Evolutionary conservation across 2,113 vertebrate species (phyloP), one percentile per base, ranked within the genome.

Genomic region (Talpa occidentalis): DNA sequence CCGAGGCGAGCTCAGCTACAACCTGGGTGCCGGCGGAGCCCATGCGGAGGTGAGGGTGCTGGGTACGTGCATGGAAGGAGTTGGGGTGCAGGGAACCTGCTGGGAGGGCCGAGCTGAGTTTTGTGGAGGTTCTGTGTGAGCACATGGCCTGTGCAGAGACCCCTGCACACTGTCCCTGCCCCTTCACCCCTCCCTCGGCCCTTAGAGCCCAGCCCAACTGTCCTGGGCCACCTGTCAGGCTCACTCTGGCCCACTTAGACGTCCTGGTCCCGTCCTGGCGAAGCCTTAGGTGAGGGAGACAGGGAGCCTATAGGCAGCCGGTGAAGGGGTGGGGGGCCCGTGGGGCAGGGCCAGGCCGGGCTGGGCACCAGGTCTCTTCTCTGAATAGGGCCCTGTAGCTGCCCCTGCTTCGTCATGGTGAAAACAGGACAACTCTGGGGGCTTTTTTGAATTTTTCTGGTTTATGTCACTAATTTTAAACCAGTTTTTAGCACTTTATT

Each of bases 1-100:
- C 24, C 97, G 95, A 70, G 97, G 95, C 12, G 97, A 98, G 60
- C 98, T 98, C 88, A 98, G 98, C 97, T 98, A 98, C 94, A 98
- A 98, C 95, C 94, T 98, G 88, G 98, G 98, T 72, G 95, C 97
- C 37, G 97, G 97, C 10, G 96, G 95, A 85, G 95, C 89, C 40
- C 47, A 86, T 26, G 59, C 94, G 0, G 97, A 98, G 97, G 98
- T 98, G 93, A 98, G 97, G 40, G 22, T 1, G 0, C 88, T 74
- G 82, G 44, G 44, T 56, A 30, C 0, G 0, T 37, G 81, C 1
- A 0, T 40, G 44, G 37, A 62, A 17, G 72, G 52, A 35, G 37
- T 9, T 44, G 91, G n/a, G 44, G 72, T 49, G 15, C 47, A 22
- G 70, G 81, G 73, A 35, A 10, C 69, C 70, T 56, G 74, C 16